These are phyloP conservation scores for Pristionchus japonicus DNA, from an alignment of 2,888 invertebrate genomes.

Conservation along the genomic window DNA sequence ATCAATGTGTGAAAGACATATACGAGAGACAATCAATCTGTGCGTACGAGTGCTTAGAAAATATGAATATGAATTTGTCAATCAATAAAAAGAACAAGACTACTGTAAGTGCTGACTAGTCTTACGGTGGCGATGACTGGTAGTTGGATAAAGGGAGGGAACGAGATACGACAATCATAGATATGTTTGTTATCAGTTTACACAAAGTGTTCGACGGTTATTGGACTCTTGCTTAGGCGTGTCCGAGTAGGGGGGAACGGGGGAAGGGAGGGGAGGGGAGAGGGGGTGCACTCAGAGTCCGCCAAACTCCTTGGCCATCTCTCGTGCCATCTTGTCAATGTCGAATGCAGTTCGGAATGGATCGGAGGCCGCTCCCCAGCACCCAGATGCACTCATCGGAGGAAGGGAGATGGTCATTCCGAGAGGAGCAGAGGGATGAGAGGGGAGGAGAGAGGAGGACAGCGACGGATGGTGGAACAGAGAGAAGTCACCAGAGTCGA, in stretches of 20 bases:
- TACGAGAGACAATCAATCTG: neutral
- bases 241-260: neutral
- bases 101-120: neutral
- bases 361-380: conserved; percentile 17
- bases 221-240: neutral
- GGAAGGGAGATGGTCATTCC: conserved; percentile 32
- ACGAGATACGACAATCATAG: neutral
- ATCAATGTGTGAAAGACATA: neutral
- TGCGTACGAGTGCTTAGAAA: neutral
- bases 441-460: neutral
- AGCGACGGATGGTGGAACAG: neutral
- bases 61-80: neutral
- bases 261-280: neutral
- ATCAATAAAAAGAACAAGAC: neutral
- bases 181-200: conserved; percentile 9
- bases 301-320: conserved; percentile 63
- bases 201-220: neutral
- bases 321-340: conserved; percentile 62
- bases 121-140: neutral
- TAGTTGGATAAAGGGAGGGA: neutral
- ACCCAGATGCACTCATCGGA: conserved; percentile 28
- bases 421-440: neutral
- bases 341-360: conserved; percentile 50
- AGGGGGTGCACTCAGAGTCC: conserved; percentile 46
- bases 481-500: neutral